Conservation (phyloP, 2,797 vertebrate genomes). For the Gymnoscopelus braueri region DNA sequence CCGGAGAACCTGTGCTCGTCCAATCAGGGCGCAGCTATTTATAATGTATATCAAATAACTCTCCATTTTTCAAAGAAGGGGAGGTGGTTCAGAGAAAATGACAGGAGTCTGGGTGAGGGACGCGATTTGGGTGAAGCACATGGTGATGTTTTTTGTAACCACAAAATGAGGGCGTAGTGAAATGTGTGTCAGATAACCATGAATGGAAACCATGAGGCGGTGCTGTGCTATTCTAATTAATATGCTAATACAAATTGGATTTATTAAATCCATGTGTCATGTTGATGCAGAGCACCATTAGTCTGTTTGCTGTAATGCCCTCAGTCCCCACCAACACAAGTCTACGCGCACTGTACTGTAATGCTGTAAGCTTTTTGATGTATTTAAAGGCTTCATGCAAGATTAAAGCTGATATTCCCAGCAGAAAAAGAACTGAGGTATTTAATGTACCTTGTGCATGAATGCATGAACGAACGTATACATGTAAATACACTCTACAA, state of each 20-base stretch:
- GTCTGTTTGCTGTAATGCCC: constrained; percentile 12
- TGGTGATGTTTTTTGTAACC: constrained; percentile 40
- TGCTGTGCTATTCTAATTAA: constrained; percentile 59
- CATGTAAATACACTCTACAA: background rate
- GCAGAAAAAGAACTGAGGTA: constrained; percentile 2
- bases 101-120: constrained; percentile 45
- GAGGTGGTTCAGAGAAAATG: constrained; percentile 55
- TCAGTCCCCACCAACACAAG: constrained; percentile 11
- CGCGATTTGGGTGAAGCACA: constrained; percentile 46
- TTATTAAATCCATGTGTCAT: constrained; percentile 67
- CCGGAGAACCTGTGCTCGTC: constrained; percentile 69
- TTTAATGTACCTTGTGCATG: background rate
- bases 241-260: constrained; percentile 66
- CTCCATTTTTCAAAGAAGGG: constrained; percentile 72
- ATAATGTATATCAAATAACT: constrained; percentile 82
- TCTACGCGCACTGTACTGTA: constrained; percentile 12
- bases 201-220: constrained; percentile 57
- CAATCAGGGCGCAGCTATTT: constrained; percentile 79
- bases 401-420: constrained; percentile 22
- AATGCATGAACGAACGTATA: constrained; percentile 1
- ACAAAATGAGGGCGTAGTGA: constrained; percentile 28
- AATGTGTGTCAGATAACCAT: constrained; percentile 64
- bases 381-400: constrained; percentile 13
- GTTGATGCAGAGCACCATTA: constrained; percentile 40
- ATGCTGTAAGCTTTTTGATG: constrained; percentile 17